Conservation (phyloP, 2,797 vertebrate genomes). For the Acanthornis magna region DNA sequence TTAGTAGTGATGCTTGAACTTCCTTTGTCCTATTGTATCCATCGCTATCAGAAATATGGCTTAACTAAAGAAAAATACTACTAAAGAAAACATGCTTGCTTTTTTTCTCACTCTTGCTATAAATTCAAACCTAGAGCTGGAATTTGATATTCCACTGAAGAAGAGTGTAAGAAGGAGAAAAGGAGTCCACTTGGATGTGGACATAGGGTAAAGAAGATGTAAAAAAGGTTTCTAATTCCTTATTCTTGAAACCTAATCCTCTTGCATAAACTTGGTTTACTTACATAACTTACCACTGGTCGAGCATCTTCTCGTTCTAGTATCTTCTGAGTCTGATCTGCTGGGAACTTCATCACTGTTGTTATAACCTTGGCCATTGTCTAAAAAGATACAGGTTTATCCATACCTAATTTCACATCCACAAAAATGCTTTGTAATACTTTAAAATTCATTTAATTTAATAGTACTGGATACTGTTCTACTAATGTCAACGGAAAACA, state of each 20-base stretch:
- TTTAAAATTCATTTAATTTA: neutral
- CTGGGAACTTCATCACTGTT: conserved; percentile 93
- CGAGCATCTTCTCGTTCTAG: conserved; percentile 92
- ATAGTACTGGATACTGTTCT: neutral
- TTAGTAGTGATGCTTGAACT: neutral
- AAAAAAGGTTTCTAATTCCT: neutral
- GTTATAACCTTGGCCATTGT: conserved; percentile 99
- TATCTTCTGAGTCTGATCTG: conserved; percentile 92
- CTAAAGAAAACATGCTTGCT: neutral
- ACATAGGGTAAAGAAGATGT: neutral
- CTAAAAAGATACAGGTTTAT: conserved; percentile 68
- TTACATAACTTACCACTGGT: conserved; percentile 78
- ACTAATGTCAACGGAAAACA: conserved; percentile 34
- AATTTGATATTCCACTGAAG: neutral
- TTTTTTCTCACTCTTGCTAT: neutral
- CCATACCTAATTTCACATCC: neutral
- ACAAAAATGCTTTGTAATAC: neutral
- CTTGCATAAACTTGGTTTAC: neutral
- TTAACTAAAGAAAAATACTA: neutral
- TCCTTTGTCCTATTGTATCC: neutral
- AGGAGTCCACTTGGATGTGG: neutral
- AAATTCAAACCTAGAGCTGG: neutral
- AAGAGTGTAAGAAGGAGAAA: neutral
- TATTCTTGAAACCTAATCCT: neutral
- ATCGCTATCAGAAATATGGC: neutral